These are phyloP conservation scores for Coelogynopora nodosa DNA, from an alignment of 2,888 invertebrate genomes.

Conservation along the genomic window DNA sequence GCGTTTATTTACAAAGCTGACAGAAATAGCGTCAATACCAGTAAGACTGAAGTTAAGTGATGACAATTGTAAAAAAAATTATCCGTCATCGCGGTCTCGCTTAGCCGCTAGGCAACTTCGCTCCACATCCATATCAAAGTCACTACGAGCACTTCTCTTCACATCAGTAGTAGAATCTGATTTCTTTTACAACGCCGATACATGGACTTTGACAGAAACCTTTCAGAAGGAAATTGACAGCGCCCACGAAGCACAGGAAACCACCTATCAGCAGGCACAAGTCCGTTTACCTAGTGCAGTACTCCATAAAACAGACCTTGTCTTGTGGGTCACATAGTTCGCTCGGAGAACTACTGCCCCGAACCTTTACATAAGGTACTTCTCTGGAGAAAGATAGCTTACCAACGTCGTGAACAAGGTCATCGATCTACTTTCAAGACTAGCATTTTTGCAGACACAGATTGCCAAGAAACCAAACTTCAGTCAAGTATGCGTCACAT, in stretches of 20 bases:
- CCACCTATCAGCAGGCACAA: not conserved
- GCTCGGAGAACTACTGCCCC: not conserved
- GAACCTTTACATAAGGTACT: not conserved
- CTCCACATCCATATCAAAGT: not conserved
- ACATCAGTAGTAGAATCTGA: not conserved
- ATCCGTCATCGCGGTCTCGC: not conserved
- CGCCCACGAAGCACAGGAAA: not conserved
- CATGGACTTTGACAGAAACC: slow-evolving; percentile 26
- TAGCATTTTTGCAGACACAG: not conserved
- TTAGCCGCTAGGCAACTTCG: too few species aligned
- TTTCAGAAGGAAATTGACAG: not conserved
- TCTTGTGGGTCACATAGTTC: not conserved
- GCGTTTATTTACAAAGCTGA: not conserved
- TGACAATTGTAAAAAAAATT: not conserved
- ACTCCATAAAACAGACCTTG: not conserved
- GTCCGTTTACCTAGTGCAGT: not conserved
- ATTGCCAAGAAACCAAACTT: not conserved
- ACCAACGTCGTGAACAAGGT: not conserved
- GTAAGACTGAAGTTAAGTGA: not conserved
- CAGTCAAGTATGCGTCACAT: not conserved
- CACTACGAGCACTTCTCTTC: slow-evolving; percentile 1
- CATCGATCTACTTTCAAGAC: not conserved
- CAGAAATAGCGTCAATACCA: not conserved
- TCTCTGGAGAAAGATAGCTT: not conserved
- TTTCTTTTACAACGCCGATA: not conserved